These are phyloP conservation scores for Lasioglossum lativentre DNA, from an alignment of 2,888 invertebrate genomes.

Conservation along the genomic window DNA sequence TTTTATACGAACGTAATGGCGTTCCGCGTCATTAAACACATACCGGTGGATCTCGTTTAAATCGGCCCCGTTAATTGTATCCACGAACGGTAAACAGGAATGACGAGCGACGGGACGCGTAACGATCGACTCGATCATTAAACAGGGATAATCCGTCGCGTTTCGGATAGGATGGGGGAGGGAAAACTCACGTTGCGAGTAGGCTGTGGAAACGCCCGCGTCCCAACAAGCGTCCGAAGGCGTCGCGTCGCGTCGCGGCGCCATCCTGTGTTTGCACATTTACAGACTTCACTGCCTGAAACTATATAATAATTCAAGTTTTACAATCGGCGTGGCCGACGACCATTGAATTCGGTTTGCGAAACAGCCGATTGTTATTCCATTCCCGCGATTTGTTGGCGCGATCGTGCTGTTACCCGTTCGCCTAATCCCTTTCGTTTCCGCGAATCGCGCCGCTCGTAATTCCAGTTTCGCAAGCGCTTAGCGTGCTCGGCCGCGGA, in stretches of 20 bases:
- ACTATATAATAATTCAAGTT: not conserved
- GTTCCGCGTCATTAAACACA: conserved; percentile 63
- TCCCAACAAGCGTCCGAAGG: not conserved
- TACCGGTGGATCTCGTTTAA: conserved; percentile 65
- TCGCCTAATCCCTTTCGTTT: conserved; percentile 38
- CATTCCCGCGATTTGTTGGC: conserved; percentile 35
- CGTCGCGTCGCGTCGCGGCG: conserved; percentile 7
- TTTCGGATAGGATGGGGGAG: not conserved
- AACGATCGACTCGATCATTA: conserved; percentile 63
- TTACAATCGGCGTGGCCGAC: not conserved
- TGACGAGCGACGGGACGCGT: conserved; percentile 56
- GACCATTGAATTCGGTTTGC: not conserved
- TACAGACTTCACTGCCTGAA: not conserved
- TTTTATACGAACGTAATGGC: conserved; percentile 64
- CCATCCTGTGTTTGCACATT: not conserved
- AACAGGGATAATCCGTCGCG: conserved; percentile 56
- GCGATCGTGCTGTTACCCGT: conserved; percentile 27
- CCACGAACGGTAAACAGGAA: conserved; percentile 58
- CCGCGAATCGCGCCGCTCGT: conserved; percentile 35
- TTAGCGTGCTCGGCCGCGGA: conserved; percentile 39
- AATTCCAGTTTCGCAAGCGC: conserved; percentile 49
- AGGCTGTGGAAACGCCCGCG: conserved; percentile 25
- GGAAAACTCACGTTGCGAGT: conserved; percentile 25
- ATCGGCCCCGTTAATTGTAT: conserved; percentile 65
- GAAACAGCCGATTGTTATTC: conserved; percentile 45